Conservation (phyloP, 2,797 vertebrate species). For the Enteromius afrohamiltoni region DNA sequence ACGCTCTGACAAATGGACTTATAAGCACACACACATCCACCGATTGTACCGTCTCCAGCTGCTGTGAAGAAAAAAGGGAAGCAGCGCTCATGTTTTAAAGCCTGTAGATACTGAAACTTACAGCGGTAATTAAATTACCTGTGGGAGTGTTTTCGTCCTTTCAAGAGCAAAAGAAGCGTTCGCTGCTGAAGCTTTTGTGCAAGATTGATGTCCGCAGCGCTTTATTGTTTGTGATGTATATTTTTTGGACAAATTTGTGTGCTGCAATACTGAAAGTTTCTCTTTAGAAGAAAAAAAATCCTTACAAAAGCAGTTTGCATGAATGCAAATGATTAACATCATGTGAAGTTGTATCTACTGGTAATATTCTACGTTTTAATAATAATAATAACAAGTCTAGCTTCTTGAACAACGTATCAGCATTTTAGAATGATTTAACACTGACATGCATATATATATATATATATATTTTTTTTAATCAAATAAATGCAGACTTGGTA, state of each 20-base stretch:
- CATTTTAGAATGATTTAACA: neutral
- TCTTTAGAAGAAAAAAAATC: too few species aligned
- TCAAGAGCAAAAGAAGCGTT: neutral
- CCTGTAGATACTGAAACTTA: neutral
- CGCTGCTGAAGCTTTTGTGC: neutral
- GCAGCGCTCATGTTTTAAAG: neutral
- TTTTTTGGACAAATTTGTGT: neutral
- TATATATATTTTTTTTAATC: neutral
- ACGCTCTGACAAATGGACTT: neutral
- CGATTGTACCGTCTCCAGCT: neutral
- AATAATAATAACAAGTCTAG: neutral
- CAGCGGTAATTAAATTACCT: slow-evolving; percentile 20
- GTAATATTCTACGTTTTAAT: neutral
- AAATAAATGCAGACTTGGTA: neutral
- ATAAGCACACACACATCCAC: neutral
- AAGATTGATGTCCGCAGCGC: neutral
- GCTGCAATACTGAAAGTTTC: neutral
- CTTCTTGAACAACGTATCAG: neutral
- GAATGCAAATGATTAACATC: neutral
- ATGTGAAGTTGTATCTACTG: neutral
- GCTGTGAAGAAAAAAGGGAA: neutral
- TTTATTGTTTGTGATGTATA: neutral
- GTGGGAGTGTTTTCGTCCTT: neutral
- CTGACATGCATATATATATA: neutral
- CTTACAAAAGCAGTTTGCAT: neutral